Evolutionary conservation across 2,113 vertebrate genomes (phyloP), one percentile per base, ranked within the genome.

Genomic region (Tenrec ecaudatus): DNA sequence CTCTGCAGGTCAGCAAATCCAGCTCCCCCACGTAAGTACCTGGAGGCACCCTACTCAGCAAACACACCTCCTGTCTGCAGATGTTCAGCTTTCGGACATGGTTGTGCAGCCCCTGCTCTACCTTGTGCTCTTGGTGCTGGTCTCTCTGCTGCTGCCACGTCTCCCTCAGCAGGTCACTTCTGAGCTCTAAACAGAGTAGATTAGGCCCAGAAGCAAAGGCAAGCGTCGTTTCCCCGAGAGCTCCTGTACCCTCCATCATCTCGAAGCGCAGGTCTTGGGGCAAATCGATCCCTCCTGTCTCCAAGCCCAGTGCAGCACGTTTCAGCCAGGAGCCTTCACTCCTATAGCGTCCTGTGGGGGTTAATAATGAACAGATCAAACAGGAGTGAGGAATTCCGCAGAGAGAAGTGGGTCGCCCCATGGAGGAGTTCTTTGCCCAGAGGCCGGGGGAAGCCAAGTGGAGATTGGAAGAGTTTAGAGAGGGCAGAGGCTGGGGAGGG

Each of bases 191-290:
- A 36, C n/a, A 73, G n/a, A 36, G n/a, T 11, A 33, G 9, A 73
- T 73, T 36, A 36, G n/a, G 19, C n/a, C 36, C n/a, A 6, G n/a
- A 15, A 68, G 27, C 27, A 31, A 68, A 29, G 66, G 31, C 20
- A 16, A 20, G 7, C 19, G 43, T 31, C 73, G 53, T 66, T 6
- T 27, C 47, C 53, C n/a, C 0, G 0, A 1, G 5, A 68, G 53
- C 25, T 38, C 7, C 6, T 4, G 36, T 8, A 2, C 12, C 10
- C 57, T 88, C 75, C 15, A 6, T 40, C n/a, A 11, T 15, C 27
- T 23, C 10, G 31, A 40, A 8, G 11, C 4, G 6, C 75, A 17
- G 58, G 16, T 4, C 20, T 31, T 14, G 1, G 25, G 0, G 4
- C 79, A 31, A 14, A 78, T 20, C 15, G 29, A 1, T 29, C 60